Percentiles rank a stretch among this genome's conserved stretches.
Evolutionary conservation across 2,113 vertebrate species (phyloP).

Genomic region (Cisticola juncidis): DNA sequence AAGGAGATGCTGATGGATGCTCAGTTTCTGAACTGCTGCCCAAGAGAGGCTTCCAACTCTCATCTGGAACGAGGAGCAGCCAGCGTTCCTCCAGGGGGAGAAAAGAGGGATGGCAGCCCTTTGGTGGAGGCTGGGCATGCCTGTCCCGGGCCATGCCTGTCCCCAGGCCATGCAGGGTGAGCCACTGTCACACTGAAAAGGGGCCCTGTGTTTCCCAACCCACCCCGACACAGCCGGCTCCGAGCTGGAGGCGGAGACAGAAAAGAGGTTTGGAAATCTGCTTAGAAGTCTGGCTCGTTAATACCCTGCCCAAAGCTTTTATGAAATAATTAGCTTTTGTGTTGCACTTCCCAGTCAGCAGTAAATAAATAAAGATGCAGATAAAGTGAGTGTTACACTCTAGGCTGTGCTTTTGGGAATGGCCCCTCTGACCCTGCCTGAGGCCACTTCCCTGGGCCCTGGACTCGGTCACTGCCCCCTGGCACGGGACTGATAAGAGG

Average conservation of each 20-base stretch:
- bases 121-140: fast-evolving
- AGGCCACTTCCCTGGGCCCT: not conserved
- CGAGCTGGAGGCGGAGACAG: not conserved
- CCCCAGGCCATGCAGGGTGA: fast-evolving
- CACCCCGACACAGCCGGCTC: not conserved
- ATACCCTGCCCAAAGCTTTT: conserved; percentile 16
- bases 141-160: fast-evolving
- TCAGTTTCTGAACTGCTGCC: not conserved
- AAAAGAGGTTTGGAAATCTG: not conserved
- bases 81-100: not conserved
- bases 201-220: not conserved
- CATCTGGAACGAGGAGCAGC: not conserved
- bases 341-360: conserved; percentile 8
- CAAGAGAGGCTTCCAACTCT: not conserved
- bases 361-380: conserved; percentile 31
- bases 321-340: conserved; percentile 27
- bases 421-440: not conserved
- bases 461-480: fast-evolving
- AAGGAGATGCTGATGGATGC: not conserved
- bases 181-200: fast-evolving
- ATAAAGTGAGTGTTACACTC: not conserved
- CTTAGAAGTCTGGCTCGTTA: conserved; percentile 16
- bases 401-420: not conserved
- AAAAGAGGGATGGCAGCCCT: not conserved
- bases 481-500: not conserved